Conservation (phyloP, 2,113 vertebrate species). For the Heptranchias perlo region DNA sequence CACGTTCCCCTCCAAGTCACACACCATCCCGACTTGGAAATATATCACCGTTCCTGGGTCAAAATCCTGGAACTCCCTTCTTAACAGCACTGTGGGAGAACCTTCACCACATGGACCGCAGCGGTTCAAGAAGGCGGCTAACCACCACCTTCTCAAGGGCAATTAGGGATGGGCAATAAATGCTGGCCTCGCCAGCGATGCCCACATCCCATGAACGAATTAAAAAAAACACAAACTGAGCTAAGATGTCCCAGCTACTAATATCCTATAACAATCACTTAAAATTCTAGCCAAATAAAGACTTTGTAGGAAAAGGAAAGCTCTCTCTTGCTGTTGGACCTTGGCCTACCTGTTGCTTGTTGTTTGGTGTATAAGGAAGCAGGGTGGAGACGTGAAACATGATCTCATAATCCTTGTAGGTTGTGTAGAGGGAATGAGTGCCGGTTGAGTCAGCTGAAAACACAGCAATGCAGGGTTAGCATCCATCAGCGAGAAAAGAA, state of each 20-base stretch:
- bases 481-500: background rate
- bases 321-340: background rate
- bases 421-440: slow-evolving; percentile 86
- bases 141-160: too few relatives aligned
- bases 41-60: too few relatives aligned
- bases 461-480: slow-evolving; percentile 28
- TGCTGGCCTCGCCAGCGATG: too few relatives aligned
- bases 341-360: slow-evolving; percentile 84
- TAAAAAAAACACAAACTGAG: background rate
- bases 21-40: too few relatives aligned
- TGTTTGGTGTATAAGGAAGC: slow-evolving; percentile 91
- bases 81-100: too few relatives aligned
- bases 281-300: background rate
- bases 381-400: slow-evolving; percentile 96
- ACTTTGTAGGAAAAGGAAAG: background rate
- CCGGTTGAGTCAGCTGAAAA: slow-evolving; percentile 87
- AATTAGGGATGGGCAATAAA: too few relatives aligned
- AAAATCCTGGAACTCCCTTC: too few relatives aligned
- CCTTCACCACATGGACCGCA: too few relatives aligned
- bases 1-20: too few relatives aligned
- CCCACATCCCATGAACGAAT: too few relatives aligned
- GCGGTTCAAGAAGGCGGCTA: too few relatives aligned
- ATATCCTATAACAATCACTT: background rate
- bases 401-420: slow-evolving; percentile 92
- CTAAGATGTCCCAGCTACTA: background rate